phyloP scores from a whole-genome alignment of 2,888 invertebrate species.

The Cryptus viduatorius region DNA sequence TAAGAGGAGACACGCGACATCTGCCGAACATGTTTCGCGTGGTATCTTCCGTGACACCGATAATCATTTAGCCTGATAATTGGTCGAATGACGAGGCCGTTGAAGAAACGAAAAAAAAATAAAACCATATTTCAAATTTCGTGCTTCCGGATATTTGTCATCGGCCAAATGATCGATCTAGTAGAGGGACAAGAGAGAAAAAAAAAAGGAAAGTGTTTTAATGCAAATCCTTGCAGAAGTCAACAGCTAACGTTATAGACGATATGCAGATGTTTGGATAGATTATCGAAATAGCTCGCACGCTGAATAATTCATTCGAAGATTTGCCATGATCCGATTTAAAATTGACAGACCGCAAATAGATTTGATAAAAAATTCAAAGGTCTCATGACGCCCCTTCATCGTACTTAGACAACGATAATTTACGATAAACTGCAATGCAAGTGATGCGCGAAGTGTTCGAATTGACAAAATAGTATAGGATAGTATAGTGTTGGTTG shows the following conservation, averaged over 20 bases:
- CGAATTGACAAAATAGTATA: not conserved
- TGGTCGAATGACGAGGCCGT: slow-evolving; percentile 41
- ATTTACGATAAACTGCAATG: not conserved
- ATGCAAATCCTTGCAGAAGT: slow-evolving; percentile 40
- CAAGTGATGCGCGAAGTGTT: not conserved
- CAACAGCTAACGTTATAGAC: slow-evolving; percentile 16
- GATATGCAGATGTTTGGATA: slow-evolving; percentile 59
- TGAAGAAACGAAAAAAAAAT: not conserved
- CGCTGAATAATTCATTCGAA: slow-evolving; percentile 60
- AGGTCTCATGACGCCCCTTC: not conserved
- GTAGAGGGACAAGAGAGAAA: not conserved
- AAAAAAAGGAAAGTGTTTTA: not conserved
- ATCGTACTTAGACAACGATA: not conserved
- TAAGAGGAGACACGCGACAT: slow-evolving; percentile 13
- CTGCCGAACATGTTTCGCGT: slow-evolving; percentile 9
- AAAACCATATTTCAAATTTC: not conserved
- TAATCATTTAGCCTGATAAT: slow-evolving; percentile 54
- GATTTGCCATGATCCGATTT: slow-evolving; percentile 49
- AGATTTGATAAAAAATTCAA: slow-evolving; percentile 5
- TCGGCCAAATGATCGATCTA: not conserved
- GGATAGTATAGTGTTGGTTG: not conserved
- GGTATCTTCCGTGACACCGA: slow-evolving; percentile 54
- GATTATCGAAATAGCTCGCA: slow-evolving; percentile 36
- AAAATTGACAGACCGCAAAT: slow-evolving; percentile 7
- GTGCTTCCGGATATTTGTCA: not conserved